Base-by-base conservation (phyloP, 2,113 vertebrate genomes). In the Psilopsiagon aymara region DNA sequence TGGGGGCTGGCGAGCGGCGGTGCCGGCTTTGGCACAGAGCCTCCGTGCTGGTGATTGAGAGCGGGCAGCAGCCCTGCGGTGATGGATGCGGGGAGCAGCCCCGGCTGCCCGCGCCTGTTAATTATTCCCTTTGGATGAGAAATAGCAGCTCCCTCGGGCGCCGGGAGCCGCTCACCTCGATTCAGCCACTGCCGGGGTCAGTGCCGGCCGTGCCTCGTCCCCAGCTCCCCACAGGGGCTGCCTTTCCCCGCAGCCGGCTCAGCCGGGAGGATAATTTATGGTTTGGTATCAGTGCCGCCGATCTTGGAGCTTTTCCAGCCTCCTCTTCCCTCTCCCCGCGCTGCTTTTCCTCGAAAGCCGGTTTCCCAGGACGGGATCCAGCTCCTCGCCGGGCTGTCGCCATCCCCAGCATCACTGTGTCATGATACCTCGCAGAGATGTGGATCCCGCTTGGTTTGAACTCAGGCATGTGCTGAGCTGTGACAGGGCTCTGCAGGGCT, bases 251-350 rank as follows among this genome's bases (percentile, higher is more conserved):
- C 82, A 37, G 91, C 82, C 55, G 9, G 7, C 86, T 67, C 86
- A 70, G 86, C 80, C 31, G 27, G 35, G 52, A 25, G 70, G 95
- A 95, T 94, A 94, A 94, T 97, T 95, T 37, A 88, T 66, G 86
- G 93, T 96, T 95, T 71, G 21, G 49, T 90, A 94, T 95, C 95
- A 33, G 71, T 73, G 23, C 73, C 13, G 86, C 88, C 86, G 95
- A 91, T 96, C 96, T 94, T 95, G 95, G 95, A 95, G 90, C 76
- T 15, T 94, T 95, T 95, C 94, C 96, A 96, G 82, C 82, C 70
- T 95, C 90, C 88, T 90, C 92, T 93, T 96, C 85, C 94, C 95
- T 95, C 86, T 94, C 92, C 94, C 84, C 12, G 7, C 84, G 18
- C 66, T 0, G 47, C 37, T 73, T 59, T 96, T 95, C 96, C 94